A percentile compares a stretch with the other conserved stretches of the same genome.
Evolutionary conservation across 2,888 invertebrate genomes (phyloP).

Genomic region (Phymatocera aterrima): DNA sequence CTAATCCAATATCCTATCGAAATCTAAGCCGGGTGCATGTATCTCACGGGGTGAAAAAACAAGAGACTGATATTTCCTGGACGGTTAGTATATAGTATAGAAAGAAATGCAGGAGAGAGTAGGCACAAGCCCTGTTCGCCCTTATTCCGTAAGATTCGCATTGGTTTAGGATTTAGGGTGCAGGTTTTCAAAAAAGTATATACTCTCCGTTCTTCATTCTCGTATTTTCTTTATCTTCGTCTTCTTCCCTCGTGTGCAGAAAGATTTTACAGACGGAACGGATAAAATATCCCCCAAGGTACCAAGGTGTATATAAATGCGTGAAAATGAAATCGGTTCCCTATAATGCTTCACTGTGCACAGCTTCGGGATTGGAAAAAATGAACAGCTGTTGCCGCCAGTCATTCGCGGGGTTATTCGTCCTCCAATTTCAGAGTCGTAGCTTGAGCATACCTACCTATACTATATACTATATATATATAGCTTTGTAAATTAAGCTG

Average conservation of each 20-base stretch:
- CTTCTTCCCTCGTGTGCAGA: too few species aligned
- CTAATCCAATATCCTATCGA: slow-evolving; percentile 47
- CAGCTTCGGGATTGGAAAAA: neutral
- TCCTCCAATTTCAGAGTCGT: slow-evolving; percentile 38
- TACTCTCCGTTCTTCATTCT: too few species aligned
- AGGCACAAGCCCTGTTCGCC: neutral
- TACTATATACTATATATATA: neutral
- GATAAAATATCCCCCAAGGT: too few species aligned
- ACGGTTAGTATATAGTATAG: slow-evolving; percentile 55
- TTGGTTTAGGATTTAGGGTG: neutral
- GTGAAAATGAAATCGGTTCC: slow-evolving; percentile 30
- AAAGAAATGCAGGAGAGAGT: too few species aligned
- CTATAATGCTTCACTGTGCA: too few species aligned
- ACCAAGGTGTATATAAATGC: slow-evolving; percentile 4
- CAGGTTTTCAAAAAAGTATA: slow-evolving; percentile 12
- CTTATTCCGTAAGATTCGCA: neutral
- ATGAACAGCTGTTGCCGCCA: slow-evolving; percentile 34
- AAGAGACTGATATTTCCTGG: slow-evolving; percentile 55
- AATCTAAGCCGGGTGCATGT: slow-evolving; percentile 20
- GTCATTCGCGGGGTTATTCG: slow-evolving; percentile 3
- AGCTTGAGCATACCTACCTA: neutral
- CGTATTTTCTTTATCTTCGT: too few species aligned
- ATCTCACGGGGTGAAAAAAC: neutral
- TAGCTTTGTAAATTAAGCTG: slow-evolving; percentile 31
- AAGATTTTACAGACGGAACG: too few species aligned